A percentile compares a stretch with the other conserved stretches of the same genome.
These are phyloP conservation scores for Coturnix japonica DNA, from an alignment of 2,113 vertebrate genomes.

Conservation along the genomic window DNA sequence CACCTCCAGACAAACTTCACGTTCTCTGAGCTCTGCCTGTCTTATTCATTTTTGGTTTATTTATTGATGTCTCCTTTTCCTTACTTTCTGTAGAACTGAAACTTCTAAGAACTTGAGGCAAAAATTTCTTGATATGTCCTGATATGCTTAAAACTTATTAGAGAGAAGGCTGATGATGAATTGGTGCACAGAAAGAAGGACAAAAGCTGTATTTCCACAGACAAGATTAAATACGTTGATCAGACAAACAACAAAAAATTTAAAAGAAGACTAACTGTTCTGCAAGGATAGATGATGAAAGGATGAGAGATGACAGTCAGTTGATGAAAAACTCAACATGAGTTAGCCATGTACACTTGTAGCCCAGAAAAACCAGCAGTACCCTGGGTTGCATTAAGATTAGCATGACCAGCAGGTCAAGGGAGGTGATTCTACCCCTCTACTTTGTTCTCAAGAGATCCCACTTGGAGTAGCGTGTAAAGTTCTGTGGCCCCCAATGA, in stretches of 20 bases:
- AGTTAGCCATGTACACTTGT: no score
- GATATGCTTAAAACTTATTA: background rate
- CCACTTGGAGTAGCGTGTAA: no score
- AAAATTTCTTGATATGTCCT: background rate
- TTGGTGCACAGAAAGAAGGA: background rate
- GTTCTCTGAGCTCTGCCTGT: background rate
- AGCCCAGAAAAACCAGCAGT: no score
- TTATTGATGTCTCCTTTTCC: background rate
- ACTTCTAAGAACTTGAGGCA: background rate
- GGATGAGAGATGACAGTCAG: no score
- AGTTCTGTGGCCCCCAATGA: no score
- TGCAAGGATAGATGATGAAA: background rate
- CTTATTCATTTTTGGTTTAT: background rate
- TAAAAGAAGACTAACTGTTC: background rate
- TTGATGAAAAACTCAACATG: no score
- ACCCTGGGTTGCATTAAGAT: no score
- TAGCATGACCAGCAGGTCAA: no score
- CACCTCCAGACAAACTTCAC: fast-evolving
- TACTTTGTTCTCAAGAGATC: no score
- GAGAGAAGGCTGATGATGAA: background rate
- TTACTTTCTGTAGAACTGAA: background rate
- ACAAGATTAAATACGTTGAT: background rate
- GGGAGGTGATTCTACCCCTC: no score
- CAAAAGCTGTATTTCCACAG: background rate
- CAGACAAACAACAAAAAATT: background rate